phyloP scores from a whole-genome alignment of 2,113 vertebrate genomes.

The Baryphthengus martii region DNA sequence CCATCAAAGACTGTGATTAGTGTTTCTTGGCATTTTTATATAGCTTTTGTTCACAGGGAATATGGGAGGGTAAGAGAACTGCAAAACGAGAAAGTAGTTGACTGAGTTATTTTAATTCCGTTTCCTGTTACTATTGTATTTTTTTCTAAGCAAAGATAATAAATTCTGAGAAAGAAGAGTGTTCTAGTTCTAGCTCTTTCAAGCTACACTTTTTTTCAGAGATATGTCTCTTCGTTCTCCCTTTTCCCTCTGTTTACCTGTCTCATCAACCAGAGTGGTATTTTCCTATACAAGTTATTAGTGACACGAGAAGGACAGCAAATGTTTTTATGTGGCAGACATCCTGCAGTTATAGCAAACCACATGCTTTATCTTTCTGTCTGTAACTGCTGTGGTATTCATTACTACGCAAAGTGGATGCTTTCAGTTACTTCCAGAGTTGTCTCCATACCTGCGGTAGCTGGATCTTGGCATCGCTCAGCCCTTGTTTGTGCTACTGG shows the following conservation, averaged over 20 bases:
- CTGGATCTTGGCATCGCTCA: not conserved
- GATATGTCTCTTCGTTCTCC: not conserved
- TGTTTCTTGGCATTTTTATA: not conserved
- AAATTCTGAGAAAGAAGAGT: not conserved
- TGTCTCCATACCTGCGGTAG: not conserved
- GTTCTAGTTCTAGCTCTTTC: not conserved
- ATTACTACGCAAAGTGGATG: not conserved
- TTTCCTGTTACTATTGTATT: not conserved
- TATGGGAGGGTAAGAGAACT: not conserved
- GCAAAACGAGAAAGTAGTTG: not conserved
- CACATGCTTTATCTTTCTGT: not conserved
- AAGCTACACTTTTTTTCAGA: not conserved
- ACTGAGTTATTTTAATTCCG: not conserved
- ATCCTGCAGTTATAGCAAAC: not conserved
- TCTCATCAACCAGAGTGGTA: not conserved
- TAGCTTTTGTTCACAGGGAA: not conserved
- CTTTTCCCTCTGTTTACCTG: not conserved
- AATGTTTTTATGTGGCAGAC: not conserved
- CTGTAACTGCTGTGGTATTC: not conserved
- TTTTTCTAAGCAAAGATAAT: not conserved
- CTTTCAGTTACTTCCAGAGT: not conserved
- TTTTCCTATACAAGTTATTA: not conserved
- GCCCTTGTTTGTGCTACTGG: not conserved
- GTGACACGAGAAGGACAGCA: not conserved
- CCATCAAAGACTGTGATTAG: not conserved